Evolutionary conservation across 2,888 invertebrate genomes (phyloP).

Genomic region (Metacarcinus magister): DNA sequence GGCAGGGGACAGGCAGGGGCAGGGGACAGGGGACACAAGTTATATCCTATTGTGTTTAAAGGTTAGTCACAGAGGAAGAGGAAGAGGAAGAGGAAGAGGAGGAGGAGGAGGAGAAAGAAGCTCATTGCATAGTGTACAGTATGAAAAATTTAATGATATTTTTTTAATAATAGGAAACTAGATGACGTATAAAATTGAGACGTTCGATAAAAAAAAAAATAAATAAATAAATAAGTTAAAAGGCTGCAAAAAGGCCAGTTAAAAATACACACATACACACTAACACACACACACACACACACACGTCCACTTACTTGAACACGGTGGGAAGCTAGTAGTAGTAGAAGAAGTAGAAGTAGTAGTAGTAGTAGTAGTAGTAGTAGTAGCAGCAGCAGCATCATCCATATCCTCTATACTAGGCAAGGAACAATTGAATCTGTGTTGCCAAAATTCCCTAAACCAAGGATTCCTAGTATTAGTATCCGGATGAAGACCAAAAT

Average conservation of each 20-base stretch:
- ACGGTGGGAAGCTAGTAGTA: constrained; percentile 58
- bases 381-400: background rate
- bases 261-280: too few species aligned
- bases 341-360: too few species aligned
- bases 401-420: background rate
- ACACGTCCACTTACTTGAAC: constrained; percentile 68
- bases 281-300: too few species aligned
- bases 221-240: background rate
- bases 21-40: too few species aligned
- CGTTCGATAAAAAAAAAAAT: background rate
- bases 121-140: too few species aligned
- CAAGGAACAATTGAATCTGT: constrained; percentile 88
- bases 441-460: constrained; percentile 92
- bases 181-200: background rate
- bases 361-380: too few species aligned
- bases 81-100: background rate
- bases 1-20: too few species aligned
- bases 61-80: too few species aligned
- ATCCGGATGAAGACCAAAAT: constrained; percentile 88
- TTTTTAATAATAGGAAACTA: background rate
- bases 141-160: background rate
- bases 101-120: background rate
- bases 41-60: too few species aligned
- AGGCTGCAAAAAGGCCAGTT: too few species aligned
- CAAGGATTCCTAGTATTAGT: constrained; percentile 89